These are phyloP conservation scores for Pteropus alecto DNA, from an alignment of 2,113 vertebrate species.

Conservation along the genomic window DNA sequence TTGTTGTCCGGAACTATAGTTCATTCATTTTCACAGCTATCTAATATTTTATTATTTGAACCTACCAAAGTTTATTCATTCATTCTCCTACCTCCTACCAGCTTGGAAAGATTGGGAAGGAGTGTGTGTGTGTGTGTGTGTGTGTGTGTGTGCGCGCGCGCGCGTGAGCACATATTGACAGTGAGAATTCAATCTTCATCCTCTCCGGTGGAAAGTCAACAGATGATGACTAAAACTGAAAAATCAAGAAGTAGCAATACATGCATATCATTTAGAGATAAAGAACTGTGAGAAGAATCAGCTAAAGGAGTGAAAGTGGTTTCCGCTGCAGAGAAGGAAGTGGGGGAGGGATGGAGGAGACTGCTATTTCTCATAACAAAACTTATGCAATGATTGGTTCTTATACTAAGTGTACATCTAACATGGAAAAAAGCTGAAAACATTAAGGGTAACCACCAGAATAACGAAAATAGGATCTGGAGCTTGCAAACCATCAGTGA, in stretches of 20 bases:
- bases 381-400: neutral
- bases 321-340: neutral
- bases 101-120: neutral
- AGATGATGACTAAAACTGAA: neutral
- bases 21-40: neutral
- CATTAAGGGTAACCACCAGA: neutral
- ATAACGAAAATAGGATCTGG: neutral
- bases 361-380: neutral
- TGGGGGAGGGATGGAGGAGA: neutral
- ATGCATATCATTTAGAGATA: neutral
- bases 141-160: too few relatives aligned
- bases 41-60: neutral
- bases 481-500: neutral
- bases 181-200: neutral
- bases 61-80: neutral
- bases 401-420: neutral
- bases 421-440: neutral
- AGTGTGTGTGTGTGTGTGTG: accelerated
- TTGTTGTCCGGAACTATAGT: neutral
- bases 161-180: accelerated
- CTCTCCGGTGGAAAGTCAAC: neutral
- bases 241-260: neutral
- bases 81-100: neutral
- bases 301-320: neutral
- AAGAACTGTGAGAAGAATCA: neutral